Evolutionary conservation across 2,797 vertebrate genomes (phyloP).

Genomic region (Falco peregrinus): DNA sequence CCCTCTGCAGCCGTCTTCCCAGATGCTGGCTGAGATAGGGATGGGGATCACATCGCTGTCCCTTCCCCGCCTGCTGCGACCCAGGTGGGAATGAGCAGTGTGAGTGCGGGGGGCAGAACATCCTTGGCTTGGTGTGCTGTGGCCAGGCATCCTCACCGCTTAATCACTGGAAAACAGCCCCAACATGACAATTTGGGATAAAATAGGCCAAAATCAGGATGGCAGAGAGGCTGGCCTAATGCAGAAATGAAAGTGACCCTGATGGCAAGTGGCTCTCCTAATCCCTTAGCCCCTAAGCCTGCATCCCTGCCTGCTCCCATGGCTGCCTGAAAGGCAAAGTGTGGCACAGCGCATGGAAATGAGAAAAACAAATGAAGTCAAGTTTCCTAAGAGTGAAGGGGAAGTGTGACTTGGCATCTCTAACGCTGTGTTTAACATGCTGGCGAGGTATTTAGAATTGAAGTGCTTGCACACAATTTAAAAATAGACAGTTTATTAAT

Average conservation of each 20-base stretch:
- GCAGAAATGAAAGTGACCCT: neutral
- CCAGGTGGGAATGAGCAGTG: neutral
- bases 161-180: neutral
- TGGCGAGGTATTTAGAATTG: constrained; percentile 80
- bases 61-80: neutral
- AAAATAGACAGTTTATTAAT: constrained; percentile 85
- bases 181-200: neutral
- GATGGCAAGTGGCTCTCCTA: neutral
- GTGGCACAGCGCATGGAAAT: constrained; percentile 39
- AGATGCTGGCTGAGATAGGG: neutral
- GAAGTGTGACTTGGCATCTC: constrained; percentile 85
- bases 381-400: constrained; percentile 50
- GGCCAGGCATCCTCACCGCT: fast-evolving
- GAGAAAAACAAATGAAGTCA: constrained; percentile 68
- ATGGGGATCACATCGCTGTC: fast-evolving
- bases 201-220: neutral
- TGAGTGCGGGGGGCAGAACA: neutral
- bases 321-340: neutral
- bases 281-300: neutral
- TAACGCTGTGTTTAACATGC: constrained; percentile 84
- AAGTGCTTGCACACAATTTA: constrained; percentile 83
- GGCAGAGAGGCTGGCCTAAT: neutral
- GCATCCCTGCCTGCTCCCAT: neutral
- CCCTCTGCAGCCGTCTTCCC: neutral
- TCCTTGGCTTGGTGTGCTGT: neutral